A percentile compares a stretch with the other conserved stretches of the same genome.
Conservation (phyloP, 92 coral and sea anemone species). For the Isaurus tuberculatus region DNA sequence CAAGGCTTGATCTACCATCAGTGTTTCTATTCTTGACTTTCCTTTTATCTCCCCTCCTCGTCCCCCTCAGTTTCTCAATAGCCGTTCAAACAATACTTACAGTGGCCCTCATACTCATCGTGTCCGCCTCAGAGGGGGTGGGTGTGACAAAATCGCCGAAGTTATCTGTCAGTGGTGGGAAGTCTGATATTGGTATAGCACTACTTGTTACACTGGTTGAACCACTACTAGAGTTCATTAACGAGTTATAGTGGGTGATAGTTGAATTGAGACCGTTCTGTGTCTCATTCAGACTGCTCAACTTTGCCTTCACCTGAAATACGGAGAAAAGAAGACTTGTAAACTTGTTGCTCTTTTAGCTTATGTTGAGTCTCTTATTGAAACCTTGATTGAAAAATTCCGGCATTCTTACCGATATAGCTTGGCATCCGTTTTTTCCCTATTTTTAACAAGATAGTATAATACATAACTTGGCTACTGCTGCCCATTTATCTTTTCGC, state of each 20-base stretch:
- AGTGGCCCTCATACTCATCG: constrained; percentile 99
- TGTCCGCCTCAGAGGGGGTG: constrained; percentile 97
- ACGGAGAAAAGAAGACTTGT: constrained; percentile 39
- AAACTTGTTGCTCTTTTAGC: no score
- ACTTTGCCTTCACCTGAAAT: constrained; percentile 85
- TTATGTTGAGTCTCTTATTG: no score
- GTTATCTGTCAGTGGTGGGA: constrained; percentile 89
- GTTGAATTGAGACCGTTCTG: constrained; percentile 89
- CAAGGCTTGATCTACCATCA: no score
- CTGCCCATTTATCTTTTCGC: no score
- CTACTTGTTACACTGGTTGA: constrained; percentile 61
- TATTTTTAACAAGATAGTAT: no score
- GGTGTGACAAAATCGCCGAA: constrained; percentile 91
- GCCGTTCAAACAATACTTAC: constrained; percentile 57
- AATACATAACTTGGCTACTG: no score
- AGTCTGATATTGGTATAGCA: constrained; percentile 85
- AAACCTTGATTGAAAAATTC: no score
- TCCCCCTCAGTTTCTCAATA: no score
- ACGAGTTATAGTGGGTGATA: constrained; percentile 87
- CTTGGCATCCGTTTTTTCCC: no score
- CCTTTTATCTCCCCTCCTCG: background rate
- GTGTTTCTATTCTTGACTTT: no score
- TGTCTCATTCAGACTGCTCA: constrained; percentile 86
- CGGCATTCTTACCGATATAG: no score
- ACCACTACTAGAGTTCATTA: constrained; percentile 83